Percentiles rank a stretch among this genome's conserved stretches.
Evolutionary conservation across 2,888 invertebrate genomes (phyloP).

Genomic region (Lasioglossum oenotherae): DNA sequence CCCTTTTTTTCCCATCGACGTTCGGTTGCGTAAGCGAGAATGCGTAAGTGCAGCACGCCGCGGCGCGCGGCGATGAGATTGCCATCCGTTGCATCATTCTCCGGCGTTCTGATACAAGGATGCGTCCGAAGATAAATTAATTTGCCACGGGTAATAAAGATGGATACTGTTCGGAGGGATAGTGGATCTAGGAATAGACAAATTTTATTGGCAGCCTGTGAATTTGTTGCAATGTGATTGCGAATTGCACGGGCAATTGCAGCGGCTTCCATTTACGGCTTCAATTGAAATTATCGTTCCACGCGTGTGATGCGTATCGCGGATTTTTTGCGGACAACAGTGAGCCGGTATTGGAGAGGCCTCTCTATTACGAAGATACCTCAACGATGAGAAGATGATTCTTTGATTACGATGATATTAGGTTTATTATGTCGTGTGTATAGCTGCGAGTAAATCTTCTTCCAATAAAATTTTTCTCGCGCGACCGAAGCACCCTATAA

Average conservation of each 20-base stretch:
- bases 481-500: background rate
- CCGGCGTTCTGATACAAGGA: conserved; percentile 42
- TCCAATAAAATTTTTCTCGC: background rate
- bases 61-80: conserved; percentile 45
- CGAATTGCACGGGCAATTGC: background rate
- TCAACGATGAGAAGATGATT: background rate
- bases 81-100: conserved; percentile 51
- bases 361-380: conserved; percentile 1
- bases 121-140: conserved; percentile 46
- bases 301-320: background rate
- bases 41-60: conserved; percentile 37
- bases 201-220: conserved; percentile 36
- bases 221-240: conserved; percentile 4
- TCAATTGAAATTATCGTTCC: conserved; percentile 19
- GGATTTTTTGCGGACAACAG: background rate
- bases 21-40: conserved; percentile 56
- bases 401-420: background rate
- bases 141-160: conserved; percentile 42
- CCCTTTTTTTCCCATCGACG: conserved; percentile 12
- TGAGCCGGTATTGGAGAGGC: background rate
- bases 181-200: background rate
- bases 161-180: conserved; percentile 22
- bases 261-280: conserved; percentile 6
- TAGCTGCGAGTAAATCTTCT: background rate
- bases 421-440: background rate